A percentile compares a stretch with the other conserved stretches of the same genome.
These are phyloP conservation scores for Erinaceus europaeus DNA, from an alignment of 2,113 vertebrate genomes.

Conservation along the genomic window DNA sequence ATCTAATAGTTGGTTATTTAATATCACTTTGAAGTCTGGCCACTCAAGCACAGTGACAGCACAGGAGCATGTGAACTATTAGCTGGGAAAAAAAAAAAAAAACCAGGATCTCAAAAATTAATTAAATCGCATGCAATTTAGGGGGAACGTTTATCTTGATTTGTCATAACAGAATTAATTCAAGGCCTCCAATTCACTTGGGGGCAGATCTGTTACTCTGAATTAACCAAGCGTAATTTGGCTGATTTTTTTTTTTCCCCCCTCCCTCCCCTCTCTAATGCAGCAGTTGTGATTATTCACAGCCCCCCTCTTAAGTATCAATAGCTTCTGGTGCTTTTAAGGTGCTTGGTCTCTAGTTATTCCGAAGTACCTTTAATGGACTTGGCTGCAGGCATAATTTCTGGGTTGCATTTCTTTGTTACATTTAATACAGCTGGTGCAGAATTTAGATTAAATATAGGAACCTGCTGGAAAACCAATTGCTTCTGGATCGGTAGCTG, in stretches of 20 bases:
- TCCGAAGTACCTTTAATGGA: slow-evolving; percentile 96
- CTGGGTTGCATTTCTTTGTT: slow-evolving; percentile 86
- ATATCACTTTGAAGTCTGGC: slow-evolving; percentile 99
- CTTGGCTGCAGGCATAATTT: slow-evolving; percentile 91
- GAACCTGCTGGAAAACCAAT: slow-evolving; percentile 78
- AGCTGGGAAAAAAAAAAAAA: slow-evolving; percentile 86
- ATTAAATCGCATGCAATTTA: slow-evolving; percentile 99
- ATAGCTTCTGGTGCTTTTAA: slow-evolving; percentile 98
- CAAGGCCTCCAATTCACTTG: slow-evolving; percentile 99
- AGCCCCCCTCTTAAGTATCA: slow-evolving; percentile 95
- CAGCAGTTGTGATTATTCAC: slow-evolving; percentile 94
- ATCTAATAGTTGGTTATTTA: slow-evolving; percentile 99
- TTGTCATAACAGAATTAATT: slow-evolving; percentile 99
- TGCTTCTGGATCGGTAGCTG: slow-evolving; percentile 78
- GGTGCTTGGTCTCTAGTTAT: slow-evolving; percentile 96
- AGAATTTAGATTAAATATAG: slow-evolving; percentile 81
- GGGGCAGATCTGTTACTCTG: slow-evolving; percentile 99
- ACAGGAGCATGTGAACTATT: slow-evolving; percentile 98
- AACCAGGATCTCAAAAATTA: slow-evolving; percentile 98
- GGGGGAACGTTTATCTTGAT: slow-evolving; percentile 99
- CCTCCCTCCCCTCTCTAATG: slow-evolving; percentile 86
- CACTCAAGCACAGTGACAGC: slow-evolving; percentile 98
- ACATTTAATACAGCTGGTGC: slow-evolving; percentile 81
- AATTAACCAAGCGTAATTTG: slow-evolving; percentile 99
- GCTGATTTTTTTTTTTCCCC: slow-evolving; percentile 82